phyloP scores from a whole-genome alignment of 2,888 invertebrate species.

The Craniophora ligustri region DNA sequence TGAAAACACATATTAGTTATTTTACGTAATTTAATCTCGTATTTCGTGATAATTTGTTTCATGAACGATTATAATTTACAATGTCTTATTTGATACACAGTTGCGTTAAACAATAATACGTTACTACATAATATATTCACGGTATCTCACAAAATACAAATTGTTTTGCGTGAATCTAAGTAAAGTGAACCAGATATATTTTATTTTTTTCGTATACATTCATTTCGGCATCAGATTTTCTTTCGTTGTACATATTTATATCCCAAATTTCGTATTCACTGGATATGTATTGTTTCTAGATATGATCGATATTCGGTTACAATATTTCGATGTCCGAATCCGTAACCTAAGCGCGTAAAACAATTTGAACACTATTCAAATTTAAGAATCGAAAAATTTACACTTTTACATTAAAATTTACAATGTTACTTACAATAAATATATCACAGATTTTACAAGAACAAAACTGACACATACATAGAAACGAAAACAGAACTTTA shows the following conservation, averaged over 20 bases:
- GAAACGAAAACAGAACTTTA: slow-evolving; percentile 55
- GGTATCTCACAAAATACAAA: slow-evolving; percentile 72
- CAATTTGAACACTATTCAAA: slow-evolving; percentile 58
- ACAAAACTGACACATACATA: slow-evolving; percentile 67
- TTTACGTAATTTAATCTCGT: slow-evolving; percentile 79
- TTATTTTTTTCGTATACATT: slow-evolving; percentile 81
- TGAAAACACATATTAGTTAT: slow-evolving; percentile 64
- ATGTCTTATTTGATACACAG: slow-evolving; percentile 78
- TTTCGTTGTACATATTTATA: slow-evolving; percentile 74
- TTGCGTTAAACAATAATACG: slow-evolving; percentile 76
- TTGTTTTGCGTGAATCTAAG: slow-evolving; percentile 70
- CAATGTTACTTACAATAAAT: slow-evolving; percentile 86
- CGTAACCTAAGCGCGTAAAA: slow-evolving; percentile 55
- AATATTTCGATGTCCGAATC: slow-evolving; percentile 60
- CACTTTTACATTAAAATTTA: slow-evolving; percentile 76
- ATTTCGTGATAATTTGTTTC: slow-evolving; percentile 79
- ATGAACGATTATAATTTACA: slow-evolving; percentile 86
- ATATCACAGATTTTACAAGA: slow-evolving; percentile 88
- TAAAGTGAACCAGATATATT: slow-evolving; percentile 66
- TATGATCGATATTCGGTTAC: slow-evolving; percentile 75
- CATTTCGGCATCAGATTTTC: slow-evolving; percentile 67
- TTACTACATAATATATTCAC: slow-evolving; percentile 74
- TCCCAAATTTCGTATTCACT: slow-evolving; percentile 67
- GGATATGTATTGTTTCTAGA: slow-evolving; percentile 85
- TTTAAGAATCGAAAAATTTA: slow-evolving; percentile 68